Evolutionary conservation across 1,140 invertebrate species (phyloP).

Genomic region (Sitodiplosis mosellana): DNA sequence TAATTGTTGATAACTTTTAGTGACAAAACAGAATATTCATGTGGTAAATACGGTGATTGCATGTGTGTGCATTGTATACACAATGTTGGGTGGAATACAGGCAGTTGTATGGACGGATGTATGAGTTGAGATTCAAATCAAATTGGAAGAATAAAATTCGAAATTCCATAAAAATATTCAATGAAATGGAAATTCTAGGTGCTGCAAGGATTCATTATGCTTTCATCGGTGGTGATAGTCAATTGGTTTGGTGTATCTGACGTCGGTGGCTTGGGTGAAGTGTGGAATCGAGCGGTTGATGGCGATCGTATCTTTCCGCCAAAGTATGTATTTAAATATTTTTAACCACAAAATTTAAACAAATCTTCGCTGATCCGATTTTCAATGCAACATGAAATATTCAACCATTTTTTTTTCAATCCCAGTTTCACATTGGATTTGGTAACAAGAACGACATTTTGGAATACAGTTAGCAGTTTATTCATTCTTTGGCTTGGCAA

Average conservation of each 20-base stretch:
- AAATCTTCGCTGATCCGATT: too few relatives aligned
- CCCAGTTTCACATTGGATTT: neutral
- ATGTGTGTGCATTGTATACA: constrained; percentile 65
- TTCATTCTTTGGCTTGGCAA: neutral
- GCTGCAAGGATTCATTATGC: constrained; percentile 59
- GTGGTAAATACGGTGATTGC: constrained; percentile 49
- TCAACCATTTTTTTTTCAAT: too few relatives aligned
- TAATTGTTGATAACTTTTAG: too few relatives aligned
- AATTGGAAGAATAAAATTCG: too few relatives aligned
- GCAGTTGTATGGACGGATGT: constrained; percentile 79
- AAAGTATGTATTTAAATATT: too few relatives aligned
- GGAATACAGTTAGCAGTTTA: neutral
- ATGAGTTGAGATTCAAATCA: too few relatives aligned
- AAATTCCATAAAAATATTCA: too few relatives aligned
- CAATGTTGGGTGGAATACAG: constrained; percentile 64
- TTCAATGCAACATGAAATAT: too few relatives aligned
- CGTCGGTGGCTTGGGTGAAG: constrained; percentile 41
- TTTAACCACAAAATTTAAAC: too few relatives aligned
- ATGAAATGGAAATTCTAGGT: too few relatives aligned
- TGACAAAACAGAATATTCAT: constrained; percentile 52
- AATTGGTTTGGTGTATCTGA: constrained; percentile 42
- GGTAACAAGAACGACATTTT: neutral
- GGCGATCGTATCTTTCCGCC: constrained; percentile 38
- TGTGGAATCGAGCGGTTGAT: constrained; percentile 36
- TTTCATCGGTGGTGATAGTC: constrained; percentile 47